These are phyloP conservation scores for Holotrichia oblita DNA, from an alignment of 1,140 invertebrate species.

Conservation along the genomic window DNA sequence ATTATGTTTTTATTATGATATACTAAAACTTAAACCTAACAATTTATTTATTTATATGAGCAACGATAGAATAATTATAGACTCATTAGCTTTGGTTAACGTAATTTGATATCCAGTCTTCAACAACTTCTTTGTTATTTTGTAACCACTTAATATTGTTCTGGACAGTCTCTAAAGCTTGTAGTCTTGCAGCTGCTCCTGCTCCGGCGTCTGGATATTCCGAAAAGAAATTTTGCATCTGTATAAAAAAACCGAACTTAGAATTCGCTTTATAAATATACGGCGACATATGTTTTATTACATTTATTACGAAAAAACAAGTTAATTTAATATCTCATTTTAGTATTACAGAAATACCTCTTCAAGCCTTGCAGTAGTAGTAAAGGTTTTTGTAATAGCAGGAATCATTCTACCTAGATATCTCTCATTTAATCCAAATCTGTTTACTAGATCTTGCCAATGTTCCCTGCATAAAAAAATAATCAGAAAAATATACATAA, in stretches of 20 bases:
- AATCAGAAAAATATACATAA: no score
- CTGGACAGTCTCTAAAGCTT: conserved; percentile 79
- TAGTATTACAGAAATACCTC: no score
- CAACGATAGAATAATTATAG: background rate
- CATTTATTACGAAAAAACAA: no score
- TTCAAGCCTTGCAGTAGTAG: conserved; percentile 72
- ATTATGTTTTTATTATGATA: no score
- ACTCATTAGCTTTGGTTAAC: background rate
- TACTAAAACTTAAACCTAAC: no score
- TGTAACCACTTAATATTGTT: conserved; percentile 84
- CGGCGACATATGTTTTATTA: no score
- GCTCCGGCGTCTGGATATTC: conserved; percentile 88
- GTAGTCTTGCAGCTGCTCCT: conserved; percentile 74
- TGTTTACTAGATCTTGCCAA: conserved; percentile 76
- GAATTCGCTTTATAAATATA: no score
- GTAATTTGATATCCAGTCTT: conserved; percentile 64
- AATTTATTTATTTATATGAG: conserved; percentile 43
- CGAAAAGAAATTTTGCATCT: conserved; percentile 82
- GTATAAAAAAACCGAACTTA: no score
- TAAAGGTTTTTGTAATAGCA: conserved; percentile 73
- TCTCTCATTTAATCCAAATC: conserved; percentile 85
- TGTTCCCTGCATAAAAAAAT: conserved; percentile 65
- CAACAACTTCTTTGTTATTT: conserved; percentile 64
- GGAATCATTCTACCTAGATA: conserved; percentile 80
- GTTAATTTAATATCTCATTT: no score